Conservation (phyloP, 2,113 vertebrate genomes). For the Ictalurus punctatus region DNA sequence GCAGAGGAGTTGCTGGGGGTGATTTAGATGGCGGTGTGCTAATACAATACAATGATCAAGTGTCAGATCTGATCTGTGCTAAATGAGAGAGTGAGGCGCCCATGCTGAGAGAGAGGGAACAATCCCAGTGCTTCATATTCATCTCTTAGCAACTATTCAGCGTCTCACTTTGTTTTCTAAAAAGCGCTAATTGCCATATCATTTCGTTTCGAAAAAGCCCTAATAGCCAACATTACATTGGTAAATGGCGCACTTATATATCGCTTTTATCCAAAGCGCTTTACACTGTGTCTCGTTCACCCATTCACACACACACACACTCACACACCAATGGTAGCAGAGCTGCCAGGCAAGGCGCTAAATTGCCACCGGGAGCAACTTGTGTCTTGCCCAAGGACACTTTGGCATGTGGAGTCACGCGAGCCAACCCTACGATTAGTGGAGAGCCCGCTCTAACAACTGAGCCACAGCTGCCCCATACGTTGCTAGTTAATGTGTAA, state of each 20-base stretch:
- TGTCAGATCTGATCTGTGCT: constrained; percentile 2
- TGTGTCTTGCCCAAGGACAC: too few species aligned
- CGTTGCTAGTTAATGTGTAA: not conserved
- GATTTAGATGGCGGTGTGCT: not conserved
- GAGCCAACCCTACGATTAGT: too few species aligned
- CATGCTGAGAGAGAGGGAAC: not conserved
- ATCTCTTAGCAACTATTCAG: not conserved
- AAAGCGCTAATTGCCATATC: not conserved
- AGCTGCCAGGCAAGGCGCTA: too few species aligned
- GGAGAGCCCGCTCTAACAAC: too few species aligned
- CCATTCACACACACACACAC: too few species aligned
- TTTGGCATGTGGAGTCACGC: too few species aligned
- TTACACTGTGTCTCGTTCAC: too few species aligned
- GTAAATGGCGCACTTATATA: too few species aligned
- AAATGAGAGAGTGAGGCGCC: not conserved
- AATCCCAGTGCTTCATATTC: not conserved
- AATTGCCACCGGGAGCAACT: too few species aligned
- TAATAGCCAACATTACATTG: not conserved
- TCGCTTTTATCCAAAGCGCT: too few species aligned
- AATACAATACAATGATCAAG: constrained; percentile 7
- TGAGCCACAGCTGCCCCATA: too few species aligned
- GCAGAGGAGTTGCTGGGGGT: not conserved
- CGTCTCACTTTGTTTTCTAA: not conserved
- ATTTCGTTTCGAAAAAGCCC: not conserved
- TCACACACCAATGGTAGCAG: too few species aligned